Percentiles rank a stretch among this genome's conserved stretches.
Conservation (phyloP, 2,888 invertebrate species). For the Philereme vetulata region DNA sequence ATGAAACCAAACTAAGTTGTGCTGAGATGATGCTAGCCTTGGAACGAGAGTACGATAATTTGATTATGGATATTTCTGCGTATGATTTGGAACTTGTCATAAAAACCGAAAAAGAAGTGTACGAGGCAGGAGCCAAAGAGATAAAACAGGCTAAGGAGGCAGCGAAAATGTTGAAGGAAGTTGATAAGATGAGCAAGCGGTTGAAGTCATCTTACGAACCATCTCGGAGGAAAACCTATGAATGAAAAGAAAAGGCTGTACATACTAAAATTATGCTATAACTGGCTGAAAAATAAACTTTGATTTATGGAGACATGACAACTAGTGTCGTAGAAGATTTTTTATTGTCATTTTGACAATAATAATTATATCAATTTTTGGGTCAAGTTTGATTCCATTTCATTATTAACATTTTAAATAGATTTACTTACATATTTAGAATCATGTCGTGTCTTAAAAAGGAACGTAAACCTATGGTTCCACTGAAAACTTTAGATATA, state of each 20-base stretch:
- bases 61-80: slow-evolving; percentile 68
- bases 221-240: slow-evolving; percentile 46
- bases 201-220: slow-evolving; percentile 71
- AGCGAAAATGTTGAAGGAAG: slow-evolving; percentile 65
- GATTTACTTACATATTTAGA: slow-evolving; percentile 23
- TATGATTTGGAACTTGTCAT: slow-evolving; percentile 68
- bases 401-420: slow-evolving; percentile 17
- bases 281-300: neutral
- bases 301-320: neutral
- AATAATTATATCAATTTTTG: slow-evolving; percentile 11
- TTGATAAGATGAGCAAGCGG: slow-evolving; percentile 69
- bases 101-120: slow-evolving; percentile 68
- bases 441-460: slow-evolving; percentile 56
- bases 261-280: neutral
- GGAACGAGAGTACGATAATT: slow-evolving; percentile 78
- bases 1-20: slow-evolving; percentile 84
- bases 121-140: slow-evolving; percentile 59
- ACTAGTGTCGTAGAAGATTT: slow-evolving; percentile 9
- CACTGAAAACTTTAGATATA: slow-evolving; percentile 72
- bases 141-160: slow-evolving; percentile 67
- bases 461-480: slow-evolving; percentile 70
- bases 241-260: slow-evolving; percentile 15
- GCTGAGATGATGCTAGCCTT: slow-evolving; percentile 85
- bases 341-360: slow-evolving; percentile 13
- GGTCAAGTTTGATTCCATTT: slow-evolving; percentile 15